These are phyloP conservation scores for Andrena flavipes DNA, from an alignment of 2,888 invertebrate genomes.

Conservation along the genomic window DNA sequence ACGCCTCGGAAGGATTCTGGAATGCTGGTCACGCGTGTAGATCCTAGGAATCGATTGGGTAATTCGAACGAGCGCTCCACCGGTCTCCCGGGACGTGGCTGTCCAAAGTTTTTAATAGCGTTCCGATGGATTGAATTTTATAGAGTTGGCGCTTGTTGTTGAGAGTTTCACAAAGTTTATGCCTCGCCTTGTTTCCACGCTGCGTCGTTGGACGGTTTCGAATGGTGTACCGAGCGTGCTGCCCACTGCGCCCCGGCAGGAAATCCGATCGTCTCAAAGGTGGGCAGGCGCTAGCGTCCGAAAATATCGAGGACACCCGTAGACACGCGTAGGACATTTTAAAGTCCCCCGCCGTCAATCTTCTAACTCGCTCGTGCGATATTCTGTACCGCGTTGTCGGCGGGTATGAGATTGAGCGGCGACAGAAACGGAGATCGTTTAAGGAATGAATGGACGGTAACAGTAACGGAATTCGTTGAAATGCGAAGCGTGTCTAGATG, in stretches of 20 bases:
- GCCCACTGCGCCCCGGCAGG: slow-evolving; percentile 50
- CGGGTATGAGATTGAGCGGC: neutral
- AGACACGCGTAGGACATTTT: neutral
- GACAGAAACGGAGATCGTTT: neutral
- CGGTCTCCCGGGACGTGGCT: neutral
- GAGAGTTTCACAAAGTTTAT: slow-evolving; percentile 49
- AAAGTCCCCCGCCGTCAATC: slow-evolving; percentile 15
- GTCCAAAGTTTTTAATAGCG: slow-evolving; percentile 25
- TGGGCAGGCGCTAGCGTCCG: neutral
- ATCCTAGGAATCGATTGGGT: neutral
- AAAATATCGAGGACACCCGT: neutral
- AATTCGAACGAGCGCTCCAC: slow-evolving; percentile 7
- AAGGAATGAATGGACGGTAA: slow-evolving; percentile 10
- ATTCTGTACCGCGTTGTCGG: neutral
- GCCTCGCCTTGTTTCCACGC: slow-evolving; percentile 20
- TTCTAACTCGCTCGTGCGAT: slow-evolving; percentile 8
- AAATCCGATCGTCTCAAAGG: neutral
- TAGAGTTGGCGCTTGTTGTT: slow-evolving; percentile 36
- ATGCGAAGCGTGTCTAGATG: slow-evolving; percentile 4
- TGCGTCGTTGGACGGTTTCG: neutral
- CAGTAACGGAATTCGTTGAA: slow-evolving; percentile 28
- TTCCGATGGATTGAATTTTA: slow-evolving; percentile 31
- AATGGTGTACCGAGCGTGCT: slow-evolving; percentile 37
- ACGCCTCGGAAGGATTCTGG: neutral
- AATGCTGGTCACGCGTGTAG: neutral